Evolutionary conservation across 1,140 invertebrate genomes (phyloP), one percentile per base, ranked within the genome.

Genomic region (Heliconius hewitsoni): DNA sequence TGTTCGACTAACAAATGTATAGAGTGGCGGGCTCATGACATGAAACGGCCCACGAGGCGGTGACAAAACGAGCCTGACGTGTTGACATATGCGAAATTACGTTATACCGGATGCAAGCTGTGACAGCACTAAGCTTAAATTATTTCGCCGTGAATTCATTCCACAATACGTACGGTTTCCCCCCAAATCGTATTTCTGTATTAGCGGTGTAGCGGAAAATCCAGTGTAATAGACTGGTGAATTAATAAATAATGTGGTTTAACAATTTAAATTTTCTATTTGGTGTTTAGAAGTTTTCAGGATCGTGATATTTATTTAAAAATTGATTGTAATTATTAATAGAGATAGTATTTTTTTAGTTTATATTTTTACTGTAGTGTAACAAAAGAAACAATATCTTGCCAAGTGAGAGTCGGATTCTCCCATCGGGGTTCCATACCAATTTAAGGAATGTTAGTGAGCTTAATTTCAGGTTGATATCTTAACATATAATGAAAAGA

Each of bases 1-100:
- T 37, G 23, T 75, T 71, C 60, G 42, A 27, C 23, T 75, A 79
- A 79, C 66, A 74, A 79, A 79, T 75, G 78, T 34, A 71, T 74
- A 46, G 55, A 79, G 78, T 46, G 73, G 77, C 46, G 57, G 74
- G 73, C 37, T 60, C 37, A 42, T 50, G 66, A 39, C 73, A 77
- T 73, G 72, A 78, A 81, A 77, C 82, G 78, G 79, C 72, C 73
- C 77, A 55, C 71, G 77, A 76, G 80, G 71, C 77, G 72, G 70
- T 84, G 83, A 85, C 86, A 83, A 85, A 86, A 87, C 81, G 80
- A 75, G 70, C 76, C 66, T 87, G 83, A 85, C 84, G 83, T 81
- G 83, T 81, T 89, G 86, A 88, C 87, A 87, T 72, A 80, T 84
- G 83, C 83, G 82, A 86, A 87, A 87, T 86, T 85, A 87, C 83